Conservation (phyloP, 2,888 invertebrate species). For the Noctua comes region DNA sequence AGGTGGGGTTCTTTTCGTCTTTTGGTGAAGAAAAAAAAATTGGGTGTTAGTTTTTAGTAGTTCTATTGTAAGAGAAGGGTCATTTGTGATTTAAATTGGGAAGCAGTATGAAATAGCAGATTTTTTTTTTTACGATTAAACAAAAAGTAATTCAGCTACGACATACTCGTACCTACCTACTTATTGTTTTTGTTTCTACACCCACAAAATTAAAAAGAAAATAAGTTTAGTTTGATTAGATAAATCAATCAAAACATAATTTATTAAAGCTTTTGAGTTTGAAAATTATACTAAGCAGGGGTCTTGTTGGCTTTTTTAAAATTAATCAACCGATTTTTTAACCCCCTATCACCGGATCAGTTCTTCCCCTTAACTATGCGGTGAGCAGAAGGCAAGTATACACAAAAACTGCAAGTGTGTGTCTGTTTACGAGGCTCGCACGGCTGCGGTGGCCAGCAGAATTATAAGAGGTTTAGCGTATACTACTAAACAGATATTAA, state of each 20-base stretch:
- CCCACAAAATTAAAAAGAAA: too few species aligned
- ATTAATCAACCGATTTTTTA: background rate
- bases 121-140: too few species aligned
- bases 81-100: background rate
- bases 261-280: too few species aligned
- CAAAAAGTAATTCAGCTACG: too few species aligned
- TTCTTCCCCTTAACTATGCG: slow-evolving; percentile 84
- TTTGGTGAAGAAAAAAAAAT: too few species aligned
- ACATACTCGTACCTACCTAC: too few species aligned
- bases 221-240: too few species aligned
- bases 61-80: background rate
- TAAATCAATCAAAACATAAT: too few species aligned
- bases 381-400: slow-evolving; percentile 83
- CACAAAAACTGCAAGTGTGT: slow-evolving; percentile 88
- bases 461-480: slow-evolving; percentile 84
- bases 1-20: background rate
- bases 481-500: slow-evolving; percentile 75
- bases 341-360: background rate
- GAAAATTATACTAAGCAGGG: background rate
- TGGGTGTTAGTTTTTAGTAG: too few species aligned
- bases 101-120: background rate
- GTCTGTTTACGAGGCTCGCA: slow-evolving; percentile 82
- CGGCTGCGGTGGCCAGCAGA: slow-evolving; percentile 74
- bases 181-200: too few species aligned
- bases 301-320: background rate